A percentile compares a stretch with the other conserved stretches of the same genome.
These are phyloP conservation scores for Drosophila infuscata DNA, from an alignment of 2,888 invertebrate species.

Conservation along the genomic window DNA sequence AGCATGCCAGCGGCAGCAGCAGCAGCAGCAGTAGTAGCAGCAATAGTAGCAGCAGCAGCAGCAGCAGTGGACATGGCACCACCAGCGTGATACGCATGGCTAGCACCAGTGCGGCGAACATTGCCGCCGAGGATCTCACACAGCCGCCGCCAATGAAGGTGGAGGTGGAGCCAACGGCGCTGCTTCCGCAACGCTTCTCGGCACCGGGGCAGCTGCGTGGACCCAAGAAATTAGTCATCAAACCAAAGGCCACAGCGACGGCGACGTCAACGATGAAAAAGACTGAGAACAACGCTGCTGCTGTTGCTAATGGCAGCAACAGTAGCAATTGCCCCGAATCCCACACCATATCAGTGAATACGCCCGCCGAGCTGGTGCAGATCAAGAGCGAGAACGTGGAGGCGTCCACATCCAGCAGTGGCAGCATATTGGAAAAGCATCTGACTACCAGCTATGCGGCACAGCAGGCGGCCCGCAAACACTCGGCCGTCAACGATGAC, in stretches of 20 bases:
- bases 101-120: slow-evolving; percentile 55
- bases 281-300: slow-evolving; percentile 58
- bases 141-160: slow-evolving; percentile 69
- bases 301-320: slow-evolving; percentile 9
- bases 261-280: slow-evolving; percentile 57
- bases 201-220: slow-evolving; percentile 71
- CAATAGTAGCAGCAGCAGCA: slow-evolving; percentile 41
- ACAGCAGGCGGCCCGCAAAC: slow-evolving; percentile 46
- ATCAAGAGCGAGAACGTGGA: slow-evolving; percentile 75
- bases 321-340: slow-evolving; percentile 41
- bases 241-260: slow-evolving; percentile 78
- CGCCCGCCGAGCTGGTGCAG: slow-evolving; percentile 53
- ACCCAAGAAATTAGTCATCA: slow-evolving; percentile 84
- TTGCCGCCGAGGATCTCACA: slow-evolving; percentile 72
- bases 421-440: slow-evolving; percentile 81
- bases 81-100: slow-evolving; percentile 85
- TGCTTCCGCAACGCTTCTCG: slow-evolving; percentile 68
- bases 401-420: slow-evolving; percentile 35
- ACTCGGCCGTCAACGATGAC: slow-evolving; percentile 69
- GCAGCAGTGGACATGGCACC: slow-evolving; percentile 75
- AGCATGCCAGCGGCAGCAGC: slow-evolving; percentile 39
- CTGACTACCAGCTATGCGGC: slow-evolving; percentile 58
- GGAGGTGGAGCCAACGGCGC: slow-evolving; percentile 60
- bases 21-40: slow-evolving; percentile 21
- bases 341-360: slow-evolving; percentile 56